Base-by-base conservation (phyloP, 37 sponge, comb jelly and placozoan genomes). In the Bolinopsis microptera region DNA sequence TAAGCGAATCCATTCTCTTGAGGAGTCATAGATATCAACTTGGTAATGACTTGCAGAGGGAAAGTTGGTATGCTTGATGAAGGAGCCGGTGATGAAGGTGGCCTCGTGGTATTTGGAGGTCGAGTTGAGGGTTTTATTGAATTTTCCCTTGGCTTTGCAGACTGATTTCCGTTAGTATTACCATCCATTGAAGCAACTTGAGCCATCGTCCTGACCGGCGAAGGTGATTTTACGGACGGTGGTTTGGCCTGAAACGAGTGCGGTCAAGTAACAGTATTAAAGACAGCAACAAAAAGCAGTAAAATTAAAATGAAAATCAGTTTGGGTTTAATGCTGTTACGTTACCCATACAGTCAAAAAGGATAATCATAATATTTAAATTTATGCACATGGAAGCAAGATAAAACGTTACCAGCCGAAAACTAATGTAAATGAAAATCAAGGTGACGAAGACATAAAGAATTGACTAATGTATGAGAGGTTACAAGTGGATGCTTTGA, bases 21-120 rank as follows among this genome's bases (percentile, higher is more conserved):
- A 3, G 61, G 31, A 39, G 31, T 86, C 90, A 86, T 86, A 34
- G 90, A 86, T 28, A 86, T 38, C 61, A 86, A 28, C 61, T 86
- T 86, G n/a, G 41, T 24, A n/a, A 86, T 86, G 18, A 86, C n/a
- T 86, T 86, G 90, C 0, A 41, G 28, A 9, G 90, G 83, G 31
- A 5, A 3, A 24, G 3, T 72, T n/a, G 74, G 30, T 24, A 72
- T 21, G 74, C 18, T 72, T 28, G 74, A 30, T 30, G 74, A 30
- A 30, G 80, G 35, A 16, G 80, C 37, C 21, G 80, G 27, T 32
- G 34, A 3, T 1, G 33, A 13, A 1, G 34, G 3, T 32, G 80
- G 3, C 3, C 1, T 34, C 35, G 5, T 77, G 21, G 80, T 34
- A 1, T 1, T 22, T 34, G 80, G 37, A 22, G 74, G 74, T 18